Percentiles rank a stretch among this genome's conserved stretches.
Conservation (phyloP, 2,797 vertebrate species). For the Mastacembelus armatus region DNA sequence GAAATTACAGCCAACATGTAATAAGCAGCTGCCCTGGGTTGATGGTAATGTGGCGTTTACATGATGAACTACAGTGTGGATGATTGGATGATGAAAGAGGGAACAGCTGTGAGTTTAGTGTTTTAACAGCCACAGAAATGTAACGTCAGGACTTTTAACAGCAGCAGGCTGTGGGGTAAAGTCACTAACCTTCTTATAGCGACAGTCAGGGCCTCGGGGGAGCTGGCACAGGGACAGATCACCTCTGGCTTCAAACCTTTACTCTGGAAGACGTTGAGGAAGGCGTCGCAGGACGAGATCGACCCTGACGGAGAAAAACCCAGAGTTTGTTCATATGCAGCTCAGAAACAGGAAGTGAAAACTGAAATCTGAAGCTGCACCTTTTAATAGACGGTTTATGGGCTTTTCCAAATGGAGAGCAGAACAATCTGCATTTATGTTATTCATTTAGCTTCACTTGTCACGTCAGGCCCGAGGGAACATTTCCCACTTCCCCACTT, state of each 20-base stretch:
- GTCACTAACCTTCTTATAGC: slow-evolving; percentile 92
- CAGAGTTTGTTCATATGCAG: not conserved
- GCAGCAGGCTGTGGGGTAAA: not conserved
- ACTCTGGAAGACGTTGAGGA: slow-evolving; percentile 99
- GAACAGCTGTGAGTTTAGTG: slow-evolving; percentile 10
- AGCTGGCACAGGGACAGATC: slow-evolving; percentile 80
- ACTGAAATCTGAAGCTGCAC: no score
- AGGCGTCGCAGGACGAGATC: slow-evolving; percentile 96
- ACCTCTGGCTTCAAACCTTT: slow-evolving; percentile 96
- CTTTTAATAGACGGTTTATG: no score
- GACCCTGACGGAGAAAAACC: slow-evolving; percentile 85
- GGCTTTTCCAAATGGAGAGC: no score
- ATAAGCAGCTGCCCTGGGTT: slow-evolving; percentile 12
- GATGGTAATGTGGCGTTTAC: slow-evolving; percentile 8
- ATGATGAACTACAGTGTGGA: slow-evolving; percentile 13
- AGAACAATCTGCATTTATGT: no score
- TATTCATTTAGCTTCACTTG: no score
- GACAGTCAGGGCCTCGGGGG: slow-evolving; percentile 93
- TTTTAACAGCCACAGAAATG: slow-evolving; percentile 16
- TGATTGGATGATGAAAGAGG: slow-evolving; percentile 52
- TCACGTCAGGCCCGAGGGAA: no score
- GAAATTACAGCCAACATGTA: not conserved
- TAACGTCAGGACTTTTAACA: slow-evolving; percentile 7
- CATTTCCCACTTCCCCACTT: no score
- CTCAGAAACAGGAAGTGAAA: no score